These are phyloP conservation scores for Parotocinclus haroldoi DNA, from an alignment of 2,797 vertebrate genomes.

Conservation along the genomic window DNA sequence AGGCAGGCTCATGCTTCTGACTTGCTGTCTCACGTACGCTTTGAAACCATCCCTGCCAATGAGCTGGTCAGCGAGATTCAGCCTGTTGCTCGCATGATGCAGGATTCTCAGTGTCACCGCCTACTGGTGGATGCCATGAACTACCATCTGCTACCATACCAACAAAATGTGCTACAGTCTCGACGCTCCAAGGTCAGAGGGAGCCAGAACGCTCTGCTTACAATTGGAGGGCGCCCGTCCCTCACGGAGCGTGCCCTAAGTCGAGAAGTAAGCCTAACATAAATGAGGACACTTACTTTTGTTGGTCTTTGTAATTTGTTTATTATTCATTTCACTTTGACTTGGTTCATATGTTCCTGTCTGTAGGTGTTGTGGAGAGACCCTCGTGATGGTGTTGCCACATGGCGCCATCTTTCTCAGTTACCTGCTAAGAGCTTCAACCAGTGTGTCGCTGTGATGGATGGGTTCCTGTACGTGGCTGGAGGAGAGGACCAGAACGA, in stretches of 20 bases:
- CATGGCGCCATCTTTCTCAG: slow-evolving; percentile 80
- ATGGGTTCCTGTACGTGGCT: slow-evolving; percentile 81
- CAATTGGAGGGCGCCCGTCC: slow-evolving; percentile 75
- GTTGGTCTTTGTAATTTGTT: background rate
- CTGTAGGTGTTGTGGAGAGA: slow-evolving; percentile 75
- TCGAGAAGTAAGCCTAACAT: slow-evolving; percentile 64
- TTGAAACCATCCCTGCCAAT: slow-evolving; percentile 79
- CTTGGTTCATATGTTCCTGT: background rate
- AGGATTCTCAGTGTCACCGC: slow-evolving; percentile 79
- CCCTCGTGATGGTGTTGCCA: slow-evolving; percentile 70
- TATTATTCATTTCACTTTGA: background rate
- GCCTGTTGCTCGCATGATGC: slow-evolving; percentile 81
- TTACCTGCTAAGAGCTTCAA: slow-evolving; percentile 85
- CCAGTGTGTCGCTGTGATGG: slow-evolving; percentile 84
- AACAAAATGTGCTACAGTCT: slow-evolving; percentile 82
- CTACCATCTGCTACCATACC: slow-evolving; percentile 84
- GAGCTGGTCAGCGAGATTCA: slow-evolving; percentile 82
- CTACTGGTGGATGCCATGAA: slow-evolving; percentile 86
- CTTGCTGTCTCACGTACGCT: slow-evolving; percentile 75
- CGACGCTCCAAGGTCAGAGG: slow-evolving; percentile 74
- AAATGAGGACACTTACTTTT: background rate
- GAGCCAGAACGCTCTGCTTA: slow-evolving; percentile 74
- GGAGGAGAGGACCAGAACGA: slow-evolving; percentile 86
- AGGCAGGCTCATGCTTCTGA: slow-evolving; percentile 71
- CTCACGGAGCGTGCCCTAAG: slow-evolving; percentile 79